Percentiles rank a stretch among this genome's conserved stretches.
Conservation (phyloP, 2,888 invertebrate genomes). For the Eudasyphora cyanicolor region DNA sequence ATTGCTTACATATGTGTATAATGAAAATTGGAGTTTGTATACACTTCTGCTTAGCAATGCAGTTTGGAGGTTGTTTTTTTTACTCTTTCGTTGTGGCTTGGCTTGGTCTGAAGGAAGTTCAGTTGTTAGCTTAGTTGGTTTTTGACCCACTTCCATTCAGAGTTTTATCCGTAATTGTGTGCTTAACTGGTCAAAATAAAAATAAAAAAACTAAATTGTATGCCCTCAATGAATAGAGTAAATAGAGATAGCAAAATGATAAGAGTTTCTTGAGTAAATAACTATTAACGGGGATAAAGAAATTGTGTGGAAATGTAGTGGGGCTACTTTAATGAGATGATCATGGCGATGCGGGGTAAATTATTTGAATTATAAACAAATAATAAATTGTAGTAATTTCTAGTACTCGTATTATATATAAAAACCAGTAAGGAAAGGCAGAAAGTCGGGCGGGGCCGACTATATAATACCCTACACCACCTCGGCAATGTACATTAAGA, state of each 20-base stretch:
- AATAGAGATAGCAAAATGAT: not conserved
- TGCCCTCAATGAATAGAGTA: not conserved
- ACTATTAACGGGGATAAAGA: not conserved
- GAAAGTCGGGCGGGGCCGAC: no score
- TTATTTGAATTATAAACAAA: no score
- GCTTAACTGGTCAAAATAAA: not conserved
- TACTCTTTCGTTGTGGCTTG: no score
- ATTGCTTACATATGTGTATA: slow-evolving; percentile 26
- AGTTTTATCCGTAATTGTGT: not conserved
- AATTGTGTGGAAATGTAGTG: not conserved
- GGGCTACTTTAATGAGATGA: not conserved
- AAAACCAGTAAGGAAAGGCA: no score
- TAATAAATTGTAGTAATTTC: no score
- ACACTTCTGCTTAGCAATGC: not conserved
- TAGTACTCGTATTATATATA: no score
- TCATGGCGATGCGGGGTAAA: no score
- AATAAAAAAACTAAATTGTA: no score
- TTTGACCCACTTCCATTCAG: slow-evolving; percentile 17
- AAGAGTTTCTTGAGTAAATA: not conserved
- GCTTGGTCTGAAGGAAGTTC: not conserved
- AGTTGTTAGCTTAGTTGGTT: not conserved
- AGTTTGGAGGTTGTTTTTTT: no score
- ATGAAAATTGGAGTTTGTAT: slow-evolving; percentile 8
- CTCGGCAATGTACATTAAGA: no score
- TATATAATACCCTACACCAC: no score